Percentiles rank a stretch among this genome's conserved stretches.
Evolutionary conservation across 2,888 invertebrate genomes (phyloP).

Genomic region (Sphaerophoria rueppellii): DNA sequence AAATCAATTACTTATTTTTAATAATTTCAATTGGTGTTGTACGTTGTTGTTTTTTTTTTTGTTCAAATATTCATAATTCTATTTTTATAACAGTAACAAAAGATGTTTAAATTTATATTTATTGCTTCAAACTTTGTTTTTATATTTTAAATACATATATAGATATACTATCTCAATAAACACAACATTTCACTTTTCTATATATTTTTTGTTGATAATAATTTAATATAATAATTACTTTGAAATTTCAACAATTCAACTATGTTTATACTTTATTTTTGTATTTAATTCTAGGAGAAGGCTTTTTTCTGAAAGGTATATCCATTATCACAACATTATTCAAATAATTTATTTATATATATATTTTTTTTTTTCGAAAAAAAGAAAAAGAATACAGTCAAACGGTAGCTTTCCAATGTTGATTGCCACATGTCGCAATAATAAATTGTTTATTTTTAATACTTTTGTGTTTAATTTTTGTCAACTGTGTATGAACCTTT

Average conservation of each 20-base stretch:
- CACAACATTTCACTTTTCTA: constrained; percentile 40
- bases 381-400: constrained; percentile 44
- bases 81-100: constrained; percentile 32
- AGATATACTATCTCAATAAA: constrained; percentile 39
- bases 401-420: constrained; percentile 60
- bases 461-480: constrained; percentile 3
- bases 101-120: constrained; percentile 40
- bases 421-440: constrained; percentile 71
- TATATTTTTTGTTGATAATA: constrained; percentile 6
- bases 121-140: constrained; percentile 37
- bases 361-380: constrained; percentile 11
- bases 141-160: not conserved
- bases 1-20: constrained; percentile 7
- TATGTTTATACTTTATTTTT: constrained; percentile 46
- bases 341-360: constrained; percentile 38
- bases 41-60: constrained; percentile 25
- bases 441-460: constrained; percentile 30
- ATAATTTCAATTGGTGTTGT: constrained; percentile 35
- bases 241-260: constrained; percentile 66
- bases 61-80: constrained; percentile 11
- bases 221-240: constrained; percentile 43
- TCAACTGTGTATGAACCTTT: constrained; percentile 24
- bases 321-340: constrained; percentile 72
- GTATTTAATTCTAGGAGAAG: constrained; percentile 70
- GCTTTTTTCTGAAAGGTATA: constrained; percentile 70